These are phyloP conservation scores for Microtus pennsylvanicus DNA, from an alignment of 2,113 vertebrate species.

Conservation along the genomic window DNA sequence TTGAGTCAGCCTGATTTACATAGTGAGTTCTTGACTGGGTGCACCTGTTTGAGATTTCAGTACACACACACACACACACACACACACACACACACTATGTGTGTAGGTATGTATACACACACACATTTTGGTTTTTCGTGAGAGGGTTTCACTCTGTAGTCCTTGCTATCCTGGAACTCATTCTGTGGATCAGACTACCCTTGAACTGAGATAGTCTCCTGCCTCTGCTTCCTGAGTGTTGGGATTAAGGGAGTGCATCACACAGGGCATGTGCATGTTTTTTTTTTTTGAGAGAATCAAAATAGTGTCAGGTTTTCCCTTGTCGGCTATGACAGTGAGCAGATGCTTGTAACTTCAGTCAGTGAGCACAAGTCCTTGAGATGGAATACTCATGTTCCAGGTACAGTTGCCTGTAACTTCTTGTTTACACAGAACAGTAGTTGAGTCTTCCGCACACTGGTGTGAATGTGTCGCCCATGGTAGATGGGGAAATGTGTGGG, in stretches of 20 bases:
- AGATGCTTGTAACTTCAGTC: neutral
- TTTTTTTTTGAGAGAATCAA: neutral
- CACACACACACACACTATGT: too few relatives aligned
- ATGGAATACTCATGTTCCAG: neutral
- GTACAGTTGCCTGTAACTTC: neutral
- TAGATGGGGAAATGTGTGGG: fast-evolving
- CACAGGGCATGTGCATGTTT: neutral
- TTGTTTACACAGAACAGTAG: neutral
- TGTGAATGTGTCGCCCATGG: neutral
- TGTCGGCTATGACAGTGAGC: neutral
- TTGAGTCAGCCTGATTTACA: neutral
- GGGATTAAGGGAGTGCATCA: neutral
- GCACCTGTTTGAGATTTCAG: too few relatives aligned
- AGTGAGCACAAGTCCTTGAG: neutral
- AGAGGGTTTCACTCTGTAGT: neutral
- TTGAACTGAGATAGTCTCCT: neutral
- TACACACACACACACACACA: too few relatives aligned
- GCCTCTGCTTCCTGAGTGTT: neutral
- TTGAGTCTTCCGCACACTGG: neutral
- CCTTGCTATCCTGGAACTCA: neutral
- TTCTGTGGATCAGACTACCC: neutral
- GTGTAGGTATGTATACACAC: neutral
- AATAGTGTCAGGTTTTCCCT: neutral
- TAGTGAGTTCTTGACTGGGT: neutral
- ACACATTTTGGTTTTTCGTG: neutral